Evolutionary conservation across 2,888 invertebrate species (phyloP).

Genomic region (Thelaira solivaga): DNA sequence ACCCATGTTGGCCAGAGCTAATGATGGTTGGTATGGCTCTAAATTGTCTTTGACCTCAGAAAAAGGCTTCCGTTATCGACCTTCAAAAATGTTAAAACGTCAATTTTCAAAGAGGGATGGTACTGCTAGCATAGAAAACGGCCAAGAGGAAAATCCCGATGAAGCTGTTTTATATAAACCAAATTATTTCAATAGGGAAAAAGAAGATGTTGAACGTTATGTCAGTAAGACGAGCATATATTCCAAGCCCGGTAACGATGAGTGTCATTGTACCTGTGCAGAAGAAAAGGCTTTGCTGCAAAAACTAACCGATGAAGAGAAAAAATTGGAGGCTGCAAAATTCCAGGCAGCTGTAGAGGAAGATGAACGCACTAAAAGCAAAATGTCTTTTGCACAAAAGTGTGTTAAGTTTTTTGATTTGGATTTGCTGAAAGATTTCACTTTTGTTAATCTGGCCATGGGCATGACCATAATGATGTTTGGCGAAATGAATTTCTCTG

Average conservation of each 20-base stretch:
- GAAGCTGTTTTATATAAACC: slow-evolving; percentile 68
- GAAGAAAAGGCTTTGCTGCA: slow-evolving; percentile 72
- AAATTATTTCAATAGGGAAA: slow-evolving; percentile 81
- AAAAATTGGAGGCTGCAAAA: slow-evolving; percentile 60
- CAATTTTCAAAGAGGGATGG: slow-evolving; percentile 65
- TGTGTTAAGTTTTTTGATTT: slow-evolving; percentile 83
- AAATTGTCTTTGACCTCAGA: slow-evolving; percentile 72
- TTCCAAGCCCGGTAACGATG: slow-evolving; percentile 68
- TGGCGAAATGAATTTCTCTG: slow-evolving; percentile 85
- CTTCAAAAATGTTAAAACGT: slow-evolving; percentile 64
- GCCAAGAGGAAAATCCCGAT: slow-evolving; percentile 35
- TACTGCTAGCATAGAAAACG: slow-evolving; percentile 37
- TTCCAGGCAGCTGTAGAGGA: slow-evolving; percentile 66
- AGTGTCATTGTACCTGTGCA: slow-evolving; percentile 71
- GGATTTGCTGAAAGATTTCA: slow-evolving; percentile 82
- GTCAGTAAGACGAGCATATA: slow-evolving; percentile 72
- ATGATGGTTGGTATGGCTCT: slow-evolving; percentile 75
- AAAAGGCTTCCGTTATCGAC: slow-evolving; percentile 43
- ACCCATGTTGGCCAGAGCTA: slow-evolving; percentile 81
- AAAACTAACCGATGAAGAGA: slow-evolving; percentile 65
- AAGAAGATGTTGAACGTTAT: slow-evolving; percentile 76
- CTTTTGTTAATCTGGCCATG: slow-evolving; percentile 83
- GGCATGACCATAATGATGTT: slow-evolving; percentile 86
- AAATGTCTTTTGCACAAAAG: slow-evolving; percentile 79
- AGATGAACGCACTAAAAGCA: slow-evolving; percentile 71